Percentiles rank a stretch among this genome's conserved stretches.
phyloP scores from a whole-genome alignment of 2,113 vertebrate species.

The Monarcha castaneiventris region DNA sequence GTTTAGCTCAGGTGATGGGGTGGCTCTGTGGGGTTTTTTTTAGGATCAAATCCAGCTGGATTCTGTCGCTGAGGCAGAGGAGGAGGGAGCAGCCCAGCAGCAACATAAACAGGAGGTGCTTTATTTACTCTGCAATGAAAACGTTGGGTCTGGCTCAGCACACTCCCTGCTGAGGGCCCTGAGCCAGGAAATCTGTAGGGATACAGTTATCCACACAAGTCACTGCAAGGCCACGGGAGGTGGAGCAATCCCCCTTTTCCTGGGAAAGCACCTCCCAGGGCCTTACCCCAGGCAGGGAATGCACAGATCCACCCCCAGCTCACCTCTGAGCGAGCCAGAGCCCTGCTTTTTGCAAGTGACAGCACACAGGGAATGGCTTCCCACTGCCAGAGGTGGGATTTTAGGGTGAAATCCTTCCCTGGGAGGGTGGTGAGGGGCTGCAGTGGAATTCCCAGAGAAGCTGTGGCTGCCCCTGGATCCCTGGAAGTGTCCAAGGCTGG shows the following conservation, averaged over 20 bases:
- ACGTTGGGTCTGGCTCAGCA: not conserved
- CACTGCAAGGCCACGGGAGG: not conserved
- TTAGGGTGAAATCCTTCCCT: not conserved
- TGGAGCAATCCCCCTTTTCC: not conserved
- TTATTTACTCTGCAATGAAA: not conserved
- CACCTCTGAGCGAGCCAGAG: not conserved
- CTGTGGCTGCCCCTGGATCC: not conserved
- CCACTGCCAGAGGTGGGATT: not conserved
- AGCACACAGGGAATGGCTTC: not conserved
- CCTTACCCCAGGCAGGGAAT: accelerated
- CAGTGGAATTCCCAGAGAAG: not conserved
- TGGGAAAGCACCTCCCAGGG: not conserved
- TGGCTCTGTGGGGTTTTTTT: not conserved
- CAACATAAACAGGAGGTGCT: not conserved
- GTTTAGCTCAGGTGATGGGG: not conserved
- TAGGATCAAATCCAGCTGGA: not conserved
- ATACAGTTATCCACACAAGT: not conserved
- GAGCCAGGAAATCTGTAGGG: not conserved
- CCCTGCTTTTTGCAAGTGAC: not conserved
- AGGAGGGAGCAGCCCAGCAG: not conserved
- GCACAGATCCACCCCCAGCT: not conserved
- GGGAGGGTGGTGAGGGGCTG: not conserved
- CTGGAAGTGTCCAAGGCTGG: not conserved
- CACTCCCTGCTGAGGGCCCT: not conserved
- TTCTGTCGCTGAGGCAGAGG: not conserved